A percentile compares a stretch with the other conserved stretches of the same genome.
Conservation (phyloP, 2,888 invertebrate genomes). For the Drosophila macrospina region DNA sequence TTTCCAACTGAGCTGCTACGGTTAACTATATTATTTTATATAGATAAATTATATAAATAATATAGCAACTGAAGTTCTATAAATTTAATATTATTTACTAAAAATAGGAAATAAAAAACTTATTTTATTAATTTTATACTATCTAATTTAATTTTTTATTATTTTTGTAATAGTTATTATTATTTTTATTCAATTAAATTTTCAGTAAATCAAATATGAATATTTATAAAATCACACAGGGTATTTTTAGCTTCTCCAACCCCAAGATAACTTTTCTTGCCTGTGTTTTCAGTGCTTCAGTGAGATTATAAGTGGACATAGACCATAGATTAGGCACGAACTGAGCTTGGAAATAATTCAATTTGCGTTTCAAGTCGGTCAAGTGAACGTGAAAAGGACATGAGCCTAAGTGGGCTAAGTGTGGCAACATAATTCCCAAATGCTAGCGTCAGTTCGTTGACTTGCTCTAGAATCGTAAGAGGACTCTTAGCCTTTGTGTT, state of each 20-base stretch:
- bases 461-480: slow-evolving; percentile 11
- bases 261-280: not conserved
- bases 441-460: slow-evolving; percentile 45
- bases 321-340: slow-evolving; percentile 57
- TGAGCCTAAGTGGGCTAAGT: slow-evolving; percentile 46
- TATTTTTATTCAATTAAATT: not conserved
- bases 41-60: no score
- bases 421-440: slow-evolving; percentile 36
- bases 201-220: not conserved
- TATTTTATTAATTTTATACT: no score
- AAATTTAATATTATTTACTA: no score
- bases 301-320: not conserved
- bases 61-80: no score
- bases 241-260: not conserved
- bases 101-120: no score
- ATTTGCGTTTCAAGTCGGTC: slow-evolving; percentile 56
- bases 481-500: not conserved
- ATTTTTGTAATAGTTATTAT: no score
- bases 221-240: not conserved
- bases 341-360: slow-evolving; percentile 54
- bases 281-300: not conserved
- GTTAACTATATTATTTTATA: no score
- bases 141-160: no score
- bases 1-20: no score
- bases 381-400: slow-evolving; percentile 42